Conservation (phyloP, 1,140 invertebrate genomes). For the Drosophila nigromelanica region DNA sequence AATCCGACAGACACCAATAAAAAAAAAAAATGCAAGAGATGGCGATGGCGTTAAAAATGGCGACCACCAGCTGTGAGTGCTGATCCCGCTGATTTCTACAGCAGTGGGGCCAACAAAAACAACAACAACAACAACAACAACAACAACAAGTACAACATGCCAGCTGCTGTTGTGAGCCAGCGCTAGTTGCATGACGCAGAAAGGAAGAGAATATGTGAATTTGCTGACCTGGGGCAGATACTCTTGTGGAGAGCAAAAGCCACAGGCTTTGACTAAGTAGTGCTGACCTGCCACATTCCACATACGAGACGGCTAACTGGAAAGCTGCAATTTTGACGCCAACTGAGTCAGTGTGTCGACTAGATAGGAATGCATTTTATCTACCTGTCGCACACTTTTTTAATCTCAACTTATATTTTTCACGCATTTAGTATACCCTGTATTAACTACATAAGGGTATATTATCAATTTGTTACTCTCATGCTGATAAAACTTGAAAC, state of each 20-base stretch:
- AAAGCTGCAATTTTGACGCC: not conserved
- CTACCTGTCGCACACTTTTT: not conserved
- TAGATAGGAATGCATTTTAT: not conserved
- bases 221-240: conserved; percentile 6
- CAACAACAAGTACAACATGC: conserved; percentile 12
- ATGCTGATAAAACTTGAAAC: too few species aligned
- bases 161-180: conserved; percentile 49
- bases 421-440: too few species aligned
- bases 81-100: conserved; percentile 32
- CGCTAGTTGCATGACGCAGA: conserved; percentile 39
- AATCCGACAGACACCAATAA: not conserved
- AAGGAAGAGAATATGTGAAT: conserved; percentile 11
- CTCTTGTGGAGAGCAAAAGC: conserved; percentile 11
- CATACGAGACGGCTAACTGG: not conserved
- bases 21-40: not conserved
- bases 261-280: conserved; percentile 3
- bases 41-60: not conserved
- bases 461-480: too few species aligned
- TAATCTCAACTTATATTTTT: too few species aligned
- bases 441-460: too few species aligned
- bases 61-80: conserved; percentile 31
- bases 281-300: conserved; percentile 15
- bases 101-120: not conserved
- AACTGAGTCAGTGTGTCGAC: not conserved
- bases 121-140: conserved; percentile 14